phyloP scores from a whole-genome alignment of 2,113 vertebrate genomes.

The Cyphotilapia sp. region DNA sequence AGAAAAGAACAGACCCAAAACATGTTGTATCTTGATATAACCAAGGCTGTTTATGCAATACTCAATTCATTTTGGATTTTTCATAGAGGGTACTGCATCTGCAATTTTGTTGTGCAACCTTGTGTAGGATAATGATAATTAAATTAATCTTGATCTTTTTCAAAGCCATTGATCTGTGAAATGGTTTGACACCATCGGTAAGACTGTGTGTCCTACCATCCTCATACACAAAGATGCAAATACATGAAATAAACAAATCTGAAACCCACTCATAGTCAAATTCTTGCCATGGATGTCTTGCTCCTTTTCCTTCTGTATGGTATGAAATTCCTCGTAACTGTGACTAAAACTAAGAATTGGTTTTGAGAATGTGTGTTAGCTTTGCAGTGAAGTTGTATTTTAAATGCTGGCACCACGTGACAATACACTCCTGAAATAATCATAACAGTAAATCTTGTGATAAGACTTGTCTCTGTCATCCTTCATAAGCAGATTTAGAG shows the following conservation, averaged over 20 bases:
- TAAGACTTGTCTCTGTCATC: constrained; percentile 11
- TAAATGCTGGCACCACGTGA: not conserved
- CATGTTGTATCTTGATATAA: not conserved
- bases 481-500: constrained; percentile 37
- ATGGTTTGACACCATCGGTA: not conserved
- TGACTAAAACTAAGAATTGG: not conserved
- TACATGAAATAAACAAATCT: not conserved
- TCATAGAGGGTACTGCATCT: not conserved
- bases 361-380: constrained; percentile 1
- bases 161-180: not conserved
- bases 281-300: not conserved
- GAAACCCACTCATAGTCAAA: not conserved
- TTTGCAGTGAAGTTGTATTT: not conserved
- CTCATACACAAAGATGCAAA: not conserved
- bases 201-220: not conserved
- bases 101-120: not conserved
- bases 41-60: not conserved
- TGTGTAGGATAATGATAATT: not conserved
- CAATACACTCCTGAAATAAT: constrained; percentile 6
- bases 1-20: not conserved
- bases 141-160: not conserved
- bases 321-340: not conserved
- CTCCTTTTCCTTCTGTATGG: not conserved
- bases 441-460: constrained; percentile 7
- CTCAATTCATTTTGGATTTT: not conserved